phyloP scores from a whole-genome alignment of 2,797 vertebrate genomes.

The Enteromius mattozi region DNA sequence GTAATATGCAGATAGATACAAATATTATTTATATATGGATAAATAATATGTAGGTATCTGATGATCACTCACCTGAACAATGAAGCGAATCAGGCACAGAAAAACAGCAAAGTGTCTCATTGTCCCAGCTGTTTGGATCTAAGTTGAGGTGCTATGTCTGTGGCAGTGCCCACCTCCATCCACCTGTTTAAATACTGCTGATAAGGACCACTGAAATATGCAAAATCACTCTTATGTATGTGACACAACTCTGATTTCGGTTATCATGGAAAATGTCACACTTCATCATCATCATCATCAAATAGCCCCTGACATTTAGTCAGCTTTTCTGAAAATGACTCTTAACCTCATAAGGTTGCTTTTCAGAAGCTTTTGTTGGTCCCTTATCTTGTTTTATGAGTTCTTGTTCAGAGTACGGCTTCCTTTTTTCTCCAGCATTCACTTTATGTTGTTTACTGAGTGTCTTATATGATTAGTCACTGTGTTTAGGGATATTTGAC shows the following conservation, averaged over 20 bases:
- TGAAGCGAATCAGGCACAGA: background rate
- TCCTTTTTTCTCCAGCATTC: background rate
- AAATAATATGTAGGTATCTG: background rate
- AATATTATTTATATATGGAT: background rate
- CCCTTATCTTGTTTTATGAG: background rate
- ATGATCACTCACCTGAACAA: slow-evolving; percentile 33
- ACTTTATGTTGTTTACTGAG: background rate
- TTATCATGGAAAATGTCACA: background rate
- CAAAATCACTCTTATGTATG: background rate
- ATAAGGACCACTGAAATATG: background rate
- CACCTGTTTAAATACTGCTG: background rate
- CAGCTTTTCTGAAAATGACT: background rate
- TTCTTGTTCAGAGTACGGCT: background rate
- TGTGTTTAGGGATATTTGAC: background rate
- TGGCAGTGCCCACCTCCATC: background rate
- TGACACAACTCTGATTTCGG: background rate
- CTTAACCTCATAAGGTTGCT: background rate
- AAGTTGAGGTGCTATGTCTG: background rate
- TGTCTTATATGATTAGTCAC: background rate
- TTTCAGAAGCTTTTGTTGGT: background rate
- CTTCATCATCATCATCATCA: background rate
- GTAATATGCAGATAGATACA: background rate
- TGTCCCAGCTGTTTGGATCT: background rate
- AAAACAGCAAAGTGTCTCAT: slow-evolving; percentile 7
- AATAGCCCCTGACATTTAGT: background rate